phyloP scores from a whole-genome alignment of 2,797 vertebrate species.

The Siniperca scherzeri region DNA sequence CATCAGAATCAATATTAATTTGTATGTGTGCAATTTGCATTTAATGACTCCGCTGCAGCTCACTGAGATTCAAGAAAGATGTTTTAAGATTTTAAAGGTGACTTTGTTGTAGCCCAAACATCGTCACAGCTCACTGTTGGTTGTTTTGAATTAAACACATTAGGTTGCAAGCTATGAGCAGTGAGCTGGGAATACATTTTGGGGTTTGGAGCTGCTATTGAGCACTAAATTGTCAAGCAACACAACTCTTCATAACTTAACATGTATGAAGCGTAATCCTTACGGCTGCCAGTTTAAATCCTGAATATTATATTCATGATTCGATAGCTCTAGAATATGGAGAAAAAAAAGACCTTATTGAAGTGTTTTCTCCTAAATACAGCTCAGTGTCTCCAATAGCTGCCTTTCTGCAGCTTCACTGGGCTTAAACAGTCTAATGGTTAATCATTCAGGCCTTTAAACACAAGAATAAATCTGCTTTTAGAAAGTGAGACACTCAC shows the following conservation, averaged over 20 bases:
- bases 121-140: neutral
- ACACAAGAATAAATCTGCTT: conserved; percentile 20
- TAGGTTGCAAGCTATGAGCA: neutral
- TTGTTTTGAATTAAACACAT: neutral
- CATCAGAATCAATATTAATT: neutral
- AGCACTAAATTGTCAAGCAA: neutral
- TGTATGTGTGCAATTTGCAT: neutral
- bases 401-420: neutral
- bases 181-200: neutral
- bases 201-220: neutral
- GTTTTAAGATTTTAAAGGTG: neutral
- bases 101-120: neutral
- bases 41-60: conserved; percentile 13
- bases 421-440: no score
- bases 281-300: neutral
- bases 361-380: neutral
- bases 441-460: neutral
- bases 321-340: no score
- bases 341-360: neutral
- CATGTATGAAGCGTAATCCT: neutral
- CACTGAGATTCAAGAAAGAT: neutral
- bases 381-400: no score
- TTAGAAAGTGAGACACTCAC: neutral
- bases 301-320: neutral
- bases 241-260: neutral